These are phyloP conservation scores for Manduca sexta DNA, from an alignment of 1,140 invertebrate genomes.

Conservation along the genomic window DNA sequence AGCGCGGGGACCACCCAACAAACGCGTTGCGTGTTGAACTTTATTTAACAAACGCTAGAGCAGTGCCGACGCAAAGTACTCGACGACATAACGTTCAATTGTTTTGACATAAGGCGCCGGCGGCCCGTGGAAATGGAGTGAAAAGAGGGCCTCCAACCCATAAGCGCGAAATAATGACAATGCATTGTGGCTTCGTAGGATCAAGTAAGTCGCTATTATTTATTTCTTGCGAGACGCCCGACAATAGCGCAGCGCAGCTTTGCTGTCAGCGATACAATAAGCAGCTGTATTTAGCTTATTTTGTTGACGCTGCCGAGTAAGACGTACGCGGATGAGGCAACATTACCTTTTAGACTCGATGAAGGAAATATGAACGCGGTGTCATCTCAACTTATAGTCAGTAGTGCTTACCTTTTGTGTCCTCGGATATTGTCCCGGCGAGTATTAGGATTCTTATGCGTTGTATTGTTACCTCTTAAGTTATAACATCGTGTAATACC, in stretches of 20 bases:
- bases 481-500: no score
- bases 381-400: constrained; percentile 15
- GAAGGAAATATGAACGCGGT: constrained; percentile 29
- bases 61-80: constrained; percentile 5
- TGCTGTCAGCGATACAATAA: constrained; percentile 64
- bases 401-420: constrained; percentile 17
- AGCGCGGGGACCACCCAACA: not conserved
- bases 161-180: constrained; percentile 54
- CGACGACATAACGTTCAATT: constrained; percentile 23
- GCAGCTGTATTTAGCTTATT: constrained; percentile 51
- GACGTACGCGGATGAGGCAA: constrained; percentile 38
- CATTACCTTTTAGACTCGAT: constrained; percentile 31
- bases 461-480: no score
- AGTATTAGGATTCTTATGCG: no score
- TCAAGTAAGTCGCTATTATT: constrained; percentile 63
- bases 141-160: constrained; percentile 29
- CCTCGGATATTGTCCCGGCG: not conserved
- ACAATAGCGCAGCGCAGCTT: constrained; percentile 58
- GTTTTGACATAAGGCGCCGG: constrained; percentile 28
- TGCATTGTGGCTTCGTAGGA: constrained; percentile 51
- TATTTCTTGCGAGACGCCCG: constrained; percentile 49
- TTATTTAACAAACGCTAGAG: constrained; percentile 1
- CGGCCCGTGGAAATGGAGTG: constrained; percentile 22
- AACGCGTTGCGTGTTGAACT: constrained; percentile 2
- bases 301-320: constrained; percentile 36